A percentile compares a stretch with the other conserved stretches of the same genome.
Conservation (phyloP, 2,113 vertebrate species). For the Nyctereutes procyonoides region DNA sequence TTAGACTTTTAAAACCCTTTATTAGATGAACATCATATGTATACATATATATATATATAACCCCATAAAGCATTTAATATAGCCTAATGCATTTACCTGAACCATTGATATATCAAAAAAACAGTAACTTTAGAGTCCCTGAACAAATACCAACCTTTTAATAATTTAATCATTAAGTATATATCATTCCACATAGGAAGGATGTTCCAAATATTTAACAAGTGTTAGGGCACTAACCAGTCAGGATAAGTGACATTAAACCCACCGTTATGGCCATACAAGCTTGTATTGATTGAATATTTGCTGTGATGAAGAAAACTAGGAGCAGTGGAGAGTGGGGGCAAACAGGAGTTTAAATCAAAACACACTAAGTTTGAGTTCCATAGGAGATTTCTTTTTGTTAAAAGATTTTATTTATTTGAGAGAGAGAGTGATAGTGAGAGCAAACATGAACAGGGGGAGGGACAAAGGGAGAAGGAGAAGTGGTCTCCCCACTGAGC, state of each 20-base stretch:
- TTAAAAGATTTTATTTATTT: no score
- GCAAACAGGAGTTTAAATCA: neutral
- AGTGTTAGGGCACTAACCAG: neutral
- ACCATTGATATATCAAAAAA: neutral
- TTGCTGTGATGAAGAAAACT: neutral
- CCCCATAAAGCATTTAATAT: neutral
- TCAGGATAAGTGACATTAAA: neutral
- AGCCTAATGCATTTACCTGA: neutral
- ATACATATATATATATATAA: neutral
- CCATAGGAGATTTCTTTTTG: neutral
- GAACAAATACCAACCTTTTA: neutral
- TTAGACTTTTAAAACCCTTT: neutral
- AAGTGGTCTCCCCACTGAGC: no score
- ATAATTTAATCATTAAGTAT: neutral
- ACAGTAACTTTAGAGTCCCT: neutral
- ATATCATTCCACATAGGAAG: neutral
- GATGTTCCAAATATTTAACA: neutral
- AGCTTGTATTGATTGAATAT: neutral
- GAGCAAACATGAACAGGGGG: no score
- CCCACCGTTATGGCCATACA: neutral
- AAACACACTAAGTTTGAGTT: neutral
- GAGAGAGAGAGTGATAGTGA: no score
- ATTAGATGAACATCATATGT: slow-evolving; percentile 6
- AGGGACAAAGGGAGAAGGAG: no score
- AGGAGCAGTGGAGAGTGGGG: neutral